A percentile compares a stretch with the other conserved stretches of the same genome.
Conservation (phyloP, 2,113 vertebrate genomes). For the Pollimyrus isidori region DNA sequence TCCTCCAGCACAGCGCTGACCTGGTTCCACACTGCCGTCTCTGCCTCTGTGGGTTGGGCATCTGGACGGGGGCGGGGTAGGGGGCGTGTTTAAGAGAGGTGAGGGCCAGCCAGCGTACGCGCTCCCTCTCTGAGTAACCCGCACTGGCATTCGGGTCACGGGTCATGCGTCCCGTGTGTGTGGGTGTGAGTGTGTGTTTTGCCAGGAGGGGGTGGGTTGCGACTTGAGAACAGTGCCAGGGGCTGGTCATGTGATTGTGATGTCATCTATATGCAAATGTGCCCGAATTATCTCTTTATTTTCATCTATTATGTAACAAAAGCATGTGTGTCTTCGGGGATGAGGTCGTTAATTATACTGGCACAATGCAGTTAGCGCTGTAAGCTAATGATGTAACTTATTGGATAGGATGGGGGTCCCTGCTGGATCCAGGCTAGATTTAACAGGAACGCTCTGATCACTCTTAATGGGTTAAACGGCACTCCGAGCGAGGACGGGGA, state of each 20-base stretch:
- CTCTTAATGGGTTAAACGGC: neutral
- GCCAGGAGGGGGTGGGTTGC: neutral
- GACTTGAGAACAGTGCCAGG: neutral
- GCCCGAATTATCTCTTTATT: neutral
- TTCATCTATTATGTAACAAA: neutral
- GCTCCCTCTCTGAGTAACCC: neutral
- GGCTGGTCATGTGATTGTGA: neutral
- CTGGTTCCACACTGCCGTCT: conserved; percentile 87
- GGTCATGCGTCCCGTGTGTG: neutral
- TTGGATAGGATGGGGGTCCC: neutral
- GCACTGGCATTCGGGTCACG: neutral
- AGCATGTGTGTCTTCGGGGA: neutral
- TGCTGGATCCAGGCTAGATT: neutral
- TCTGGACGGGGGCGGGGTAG: conserved; percentile 43
- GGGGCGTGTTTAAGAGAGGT: conserved; percentile 4
- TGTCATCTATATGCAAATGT: neutral
- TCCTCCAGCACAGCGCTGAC: conserved; percentile 86
- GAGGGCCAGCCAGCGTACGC: conserved; percentile 2
- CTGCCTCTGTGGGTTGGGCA: conserved; percentile 86
- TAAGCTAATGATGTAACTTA: neutral
- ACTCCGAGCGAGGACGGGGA: neutral
- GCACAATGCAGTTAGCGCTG: neutral
- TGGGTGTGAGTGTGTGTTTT: neutral
- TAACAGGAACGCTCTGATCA: neutral
- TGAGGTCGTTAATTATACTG: neutral